Percentiles rank a stretch among this genome's conserved stretches.
phyloP scores from a whole-genome alignment of 2,113 vertebrate genomes.

The Ifrita kowaldi region DNA sequence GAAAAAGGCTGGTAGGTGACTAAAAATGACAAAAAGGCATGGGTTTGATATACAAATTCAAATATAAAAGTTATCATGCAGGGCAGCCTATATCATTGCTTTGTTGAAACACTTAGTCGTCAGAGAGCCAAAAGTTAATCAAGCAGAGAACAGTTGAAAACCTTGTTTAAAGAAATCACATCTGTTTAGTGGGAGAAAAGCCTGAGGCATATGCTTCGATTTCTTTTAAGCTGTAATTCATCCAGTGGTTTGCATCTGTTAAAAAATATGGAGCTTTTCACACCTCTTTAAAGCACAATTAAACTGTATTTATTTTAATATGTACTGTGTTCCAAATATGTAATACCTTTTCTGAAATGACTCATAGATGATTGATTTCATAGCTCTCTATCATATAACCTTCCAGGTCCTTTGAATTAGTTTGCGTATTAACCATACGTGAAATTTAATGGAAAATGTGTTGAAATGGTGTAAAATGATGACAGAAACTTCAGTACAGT shows the following conservation, averaged over 20 bases:
- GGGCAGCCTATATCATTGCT: not conserved
- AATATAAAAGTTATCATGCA: not conserved
- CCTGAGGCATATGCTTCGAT: not conserved
- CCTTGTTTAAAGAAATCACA: constrained; percentile 11
- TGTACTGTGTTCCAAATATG: not conserved
- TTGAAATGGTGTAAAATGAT: not conserved
- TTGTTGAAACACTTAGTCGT: not conserved
- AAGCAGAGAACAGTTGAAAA: constrained; percentile 35
- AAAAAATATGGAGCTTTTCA: constrained; percentile 39
- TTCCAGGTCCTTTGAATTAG: constrained; percentile 16
- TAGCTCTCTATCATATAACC: not conserved
- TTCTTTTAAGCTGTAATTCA: constrained; percentile 10
- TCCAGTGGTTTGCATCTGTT: constrained; percentile 27
- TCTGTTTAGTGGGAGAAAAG: not conserved
- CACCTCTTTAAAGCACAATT: constrained; percentile 57
- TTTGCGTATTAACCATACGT: not conserved
- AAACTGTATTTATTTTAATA: constrained; percentile 5
- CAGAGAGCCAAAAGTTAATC: constrained; percentile 9
- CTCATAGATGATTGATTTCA: not conserved
- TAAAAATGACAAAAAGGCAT: not conserved
- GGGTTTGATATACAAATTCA: not conserved
- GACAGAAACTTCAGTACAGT: not conserved
- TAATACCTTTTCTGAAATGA: constrained; percentile 32
- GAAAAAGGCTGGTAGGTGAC: not conserved
- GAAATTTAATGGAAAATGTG: not conserved